phyloP scores from a whole-genome alignment of 2,888 invertebrate genomes.

The Chironomus riparius region DNA sequence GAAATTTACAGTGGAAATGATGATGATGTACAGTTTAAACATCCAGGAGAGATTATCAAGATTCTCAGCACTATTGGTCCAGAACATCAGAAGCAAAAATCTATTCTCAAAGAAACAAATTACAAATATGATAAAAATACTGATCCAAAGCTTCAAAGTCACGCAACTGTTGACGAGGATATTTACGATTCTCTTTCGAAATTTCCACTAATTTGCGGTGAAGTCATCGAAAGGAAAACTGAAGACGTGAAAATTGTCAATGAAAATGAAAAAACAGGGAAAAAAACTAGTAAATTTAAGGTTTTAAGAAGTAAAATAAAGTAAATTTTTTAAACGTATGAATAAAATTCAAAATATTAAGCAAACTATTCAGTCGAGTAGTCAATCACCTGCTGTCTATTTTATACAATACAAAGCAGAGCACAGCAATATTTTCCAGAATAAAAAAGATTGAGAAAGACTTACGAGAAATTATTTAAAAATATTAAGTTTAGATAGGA shows the following conservation, averaged over 20 bases:
- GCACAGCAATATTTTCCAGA: too few relatives aligned
- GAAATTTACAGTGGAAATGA: background rate
- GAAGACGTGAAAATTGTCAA: background rate
- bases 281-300: background rate
- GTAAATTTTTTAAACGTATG: background rate
- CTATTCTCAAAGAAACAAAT: background rate
- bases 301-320: background rate
- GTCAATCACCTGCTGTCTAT: too few relatives aligned
- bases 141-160: background rate
- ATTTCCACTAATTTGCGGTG: background rate
- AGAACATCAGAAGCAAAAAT: background rate
- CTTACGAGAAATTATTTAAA: too few relatives aligned
- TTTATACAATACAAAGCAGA: too few relatives aligned
- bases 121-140: background rate
- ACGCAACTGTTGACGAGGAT: background rate
- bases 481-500: too few relatives aligned
- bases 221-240: background rate
- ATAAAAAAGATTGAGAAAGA: too few relatives aligned
- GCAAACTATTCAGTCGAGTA: too few relatives aligned
- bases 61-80: background rate
- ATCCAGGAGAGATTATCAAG: slow-evolving; percentile 3
- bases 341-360: too few relatives aligned
- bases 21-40: background rate
- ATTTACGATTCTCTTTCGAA: background rate
- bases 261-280: background rate